Evolutionary conservation across 2,113 vertebrate species (phyloP), one percentile per base, ranked within the genome.

Genomic region (Rhegmatorhina hoffmannsi): DNA sequence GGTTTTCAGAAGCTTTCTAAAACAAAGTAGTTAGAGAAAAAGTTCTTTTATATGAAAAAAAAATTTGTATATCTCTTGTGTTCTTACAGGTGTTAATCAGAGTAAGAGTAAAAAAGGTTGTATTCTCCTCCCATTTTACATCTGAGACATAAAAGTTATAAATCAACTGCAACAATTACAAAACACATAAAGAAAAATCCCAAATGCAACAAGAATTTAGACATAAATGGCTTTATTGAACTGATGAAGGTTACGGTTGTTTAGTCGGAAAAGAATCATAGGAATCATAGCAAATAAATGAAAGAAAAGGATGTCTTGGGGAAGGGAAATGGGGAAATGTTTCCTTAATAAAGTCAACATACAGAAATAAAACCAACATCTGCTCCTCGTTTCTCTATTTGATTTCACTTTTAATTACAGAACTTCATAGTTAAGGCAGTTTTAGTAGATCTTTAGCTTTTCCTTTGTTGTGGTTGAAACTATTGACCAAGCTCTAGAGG

Each of bases 1-100:
- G 97, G 99, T 98, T 97, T 98, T 97, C 95, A 96, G 93, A 98
- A 97, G 64, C 88, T 86, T 97, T 90, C 96, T 95, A 95, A 97
- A 96, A 96, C 93, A 97, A 97, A 97, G 79, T 97, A 98, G 97
- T 97, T 97, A 97, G 83, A 89, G 87, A 95, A 94, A 69, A 56
- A 92, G 94, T 78, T 96, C 49, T 92, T 96, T 85, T 82, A 91
- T 82, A 91, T 95, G 69, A 76, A 92, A 87, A 92, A 95, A 90
- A 59, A 90, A 93, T 96, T 94, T 93, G 55, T 95, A 14, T 89
- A 68, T 92, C 90, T 93, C 96, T 94, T 78, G 55, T 97, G 43
- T 94, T 96, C 84, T 94, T 96, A 93, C 68, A 94, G 87, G 89
- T 95, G 90, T 93, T 97, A 84, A 89, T 85, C 84, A 84, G 94